Conservation (phyloP, 2,113 vertebrate species). For the Redunca redunca region DNA sequence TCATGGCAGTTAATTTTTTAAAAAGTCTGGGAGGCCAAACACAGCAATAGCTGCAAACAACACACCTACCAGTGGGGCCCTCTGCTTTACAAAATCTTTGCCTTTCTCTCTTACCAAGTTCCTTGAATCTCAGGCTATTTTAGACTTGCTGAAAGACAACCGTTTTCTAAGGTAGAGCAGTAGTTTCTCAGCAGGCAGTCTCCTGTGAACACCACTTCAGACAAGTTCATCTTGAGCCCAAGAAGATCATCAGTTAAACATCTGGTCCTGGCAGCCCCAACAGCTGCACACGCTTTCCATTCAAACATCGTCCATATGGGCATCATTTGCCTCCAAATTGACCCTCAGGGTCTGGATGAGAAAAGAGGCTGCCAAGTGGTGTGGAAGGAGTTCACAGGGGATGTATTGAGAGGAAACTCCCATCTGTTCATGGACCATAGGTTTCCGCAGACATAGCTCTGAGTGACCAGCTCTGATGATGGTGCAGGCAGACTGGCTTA, state of each 20-base stretch:
- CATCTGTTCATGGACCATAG: neutral
- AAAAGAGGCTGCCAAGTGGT: neutral
- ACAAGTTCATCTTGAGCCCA: neutral
- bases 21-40: neutral
- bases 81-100: neutral
- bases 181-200: neutral
- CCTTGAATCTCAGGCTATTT: neutral
- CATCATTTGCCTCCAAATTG: constrained; percentile 34
- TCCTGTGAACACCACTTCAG: neutral
- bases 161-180: neutral
- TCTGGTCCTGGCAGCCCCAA: neutral
- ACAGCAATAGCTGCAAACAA: neutral
- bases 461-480: neutral
- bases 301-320: neutral
- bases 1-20: neutral
- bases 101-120: neutral
- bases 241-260: neutral
- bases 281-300: neutral
- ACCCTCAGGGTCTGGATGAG: neutral
- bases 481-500: neutral
- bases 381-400: neutral
- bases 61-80: neutral
- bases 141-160: neutral
- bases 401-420: neutral
- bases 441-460: neutral